These are phyloP conservation scores for Acyrthosiphon pisum DNA, from an alignment of 1,140 invertebrate species.

Conservation along the genomic window DNA sequence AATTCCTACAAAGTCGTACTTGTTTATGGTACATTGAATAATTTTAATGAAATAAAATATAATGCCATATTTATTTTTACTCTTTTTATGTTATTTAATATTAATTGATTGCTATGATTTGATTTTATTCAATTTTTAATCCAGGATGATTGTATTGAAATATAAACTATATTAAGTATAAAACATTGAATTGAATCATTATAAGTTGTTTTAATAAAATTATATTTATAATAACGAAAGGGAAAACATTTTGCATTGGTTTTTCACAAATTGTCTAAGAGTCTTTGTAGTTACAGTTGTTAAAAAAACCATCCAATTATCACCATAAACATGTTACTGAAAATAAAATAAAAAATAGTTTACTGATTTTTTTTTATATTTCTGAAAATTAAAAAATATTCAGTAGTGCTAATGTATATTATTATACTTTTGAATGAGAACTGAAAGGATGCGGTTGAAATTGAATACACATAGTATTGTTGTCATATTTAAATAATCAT, in stretches of 20 bases:
- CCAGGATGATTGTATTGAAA: neutral
- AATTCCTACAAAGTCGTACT: neutral
- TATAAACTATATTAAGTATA: neutral
- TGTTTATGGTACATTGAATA: neutral
- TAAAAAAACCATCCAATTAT: too few relatives aligned
- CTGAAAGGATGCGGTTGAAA: neutral
- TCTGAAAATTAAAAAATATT: neutral
- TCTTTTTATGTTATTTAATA: neutral
- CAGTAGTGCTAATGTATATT: neutral
- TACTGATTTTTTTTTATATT: neutral
- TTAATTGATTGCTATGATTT: neutral
- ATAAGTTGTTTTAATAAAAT: neutral
- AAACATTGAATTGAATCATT: neutral
- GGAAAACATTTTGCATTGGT: too few relatives aligned
- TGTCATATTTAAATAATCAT: conserved; percentile 23
- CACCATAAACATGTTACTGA: too few relatives aligned
- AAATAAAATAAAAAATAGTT: neutral
- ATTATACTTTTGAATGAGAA: neutral
- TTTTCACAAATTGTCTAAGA: neutral
- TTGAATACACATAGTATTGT: neutral
- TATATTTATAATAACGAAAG: neutral
- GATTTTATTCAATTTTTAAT: neutral
- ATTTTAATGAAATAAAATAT: neutral
- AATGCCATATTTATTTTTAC: neutral
- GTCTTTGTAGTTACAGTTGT: neutral